Evolutionary conservation across 2,797 vertebrate species (phyloP), one percentile per base, ranked within the genome.

Genomic region (Micromesistius poutassou): DNA sequence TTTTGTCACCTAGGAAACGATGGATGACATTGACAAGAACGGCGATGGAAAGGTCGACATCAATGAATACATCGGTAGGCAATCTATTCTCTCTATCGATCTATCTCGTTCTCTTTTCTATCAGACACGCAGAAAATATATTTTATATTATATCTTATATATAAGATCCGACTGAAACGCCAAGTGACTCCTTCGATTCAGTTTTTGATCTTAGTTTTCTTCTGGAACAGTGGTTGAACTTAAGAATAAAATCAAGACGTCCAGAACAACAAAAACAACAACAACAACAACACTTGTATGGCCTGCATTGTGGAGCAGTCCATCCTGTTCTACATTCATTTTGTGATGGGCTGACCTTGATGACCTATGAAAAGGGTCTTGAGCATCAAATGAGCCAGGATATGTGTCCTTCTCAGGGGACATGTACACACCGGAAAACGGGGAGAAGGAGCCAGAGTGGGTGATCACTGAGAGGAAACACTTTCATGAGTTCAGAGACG

Each of bases 21-120:
- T 98, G 25, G 96, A 97, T 71, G 96, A 97, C 89, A 95, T 98
- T 16, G 97, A 98, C 89, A 96, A 93, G 88, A 90, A 97, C 12
- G 93, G 92, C 0, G 96, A 98, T 1, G 95, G 96, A 36, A 94
- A 93, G 28, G 86, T 98, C 30, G 86, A 93, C 81, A 38, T 96
- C 16, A 35, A 93, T 0, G 97, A 98, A 84, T 98, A 97, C 83
- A 96, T 98, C 0, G 96, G 97, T 97, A 90, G 86, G 94, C 77
- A n/a, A n/a, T 30, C 68, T 33, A 55, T 19, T 71, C 0, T 62
- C 22, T 7, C 31, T 31, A 33, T 25, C 66, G 30, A 12, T 30
- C 5, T 72, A 4, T 35, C 28, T 35, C 30, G 33, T 12, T 35
- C 71, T 35, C 31, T 30, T 72, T 30, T 31, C 71, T 70, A 22